phyloP scores from a whole-genome alignment of 2,888 invertebrate genomes.

The Cynaeus angustus region DNA sequence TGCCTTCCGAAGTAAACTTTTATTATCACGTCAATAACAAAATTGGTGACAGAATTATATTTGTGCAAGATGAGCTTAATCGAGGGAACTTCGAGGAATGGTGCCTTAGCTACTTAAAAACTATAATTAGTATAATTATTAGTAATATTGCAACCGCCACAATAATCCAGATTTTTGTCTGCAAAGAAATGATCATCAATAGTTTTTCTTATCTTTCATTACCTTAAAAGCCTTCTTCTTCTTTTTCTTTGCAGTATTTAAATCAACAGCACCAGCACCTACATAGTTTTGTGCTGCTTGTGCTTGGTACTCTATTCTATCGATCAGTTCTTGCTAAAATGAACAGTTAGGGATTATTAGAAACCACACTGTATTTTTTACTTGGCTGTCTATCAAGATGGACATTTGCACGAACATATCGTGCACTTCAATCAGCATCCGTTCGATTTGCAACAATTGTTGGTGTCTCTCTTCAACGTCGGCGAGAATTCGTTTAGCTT shows the following conservation, averaged over 20 bases:
- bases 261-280: slow-evolving; percentile 74
- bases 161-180: slow-evolving; percentile 43
- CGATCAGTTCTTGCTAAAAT: slow-evolving; percentile 78
- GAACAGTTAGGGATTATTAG: slow-evolving; percentile 44
- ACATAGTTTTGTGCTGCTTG: slow-evolving; percentile 76
- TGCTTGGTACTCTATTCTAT: slow-evolving; percentile 80
- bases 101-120: slow-evolving; percentile 33
- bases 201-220: slow-evolving; percentile 41
- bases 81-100: background rate
- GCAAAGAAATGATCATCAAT: slow-evolving; percentile 11
- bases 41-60: slow-evolving; percentile 4
- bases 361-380: slow-evolving; percentile 61
- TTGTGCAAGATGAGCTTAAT: too few species aligned
- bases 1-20: background rate
- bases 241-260: slow-evolving; percentile 73
- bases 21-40: background rate
- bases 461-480: slow-evolving; percentile 89
- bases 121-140: slow-evolving; percentile 22
- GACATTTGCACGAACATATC: slow-evolving; percentile 91
- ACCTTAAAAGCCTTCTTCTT: slow-evolving; percentile 75
- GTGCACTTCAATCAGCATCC: slow-evolving; percentile 83
- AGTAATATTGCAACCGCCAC: slow-evolving; percentile 26
- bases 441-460: slow-evolving; percentile 87
- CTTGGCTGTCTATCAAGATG: slow-evolving; percentile 84
- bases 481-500: slow-evolving; percentile 82